Percentiles rank a stretch among this genome's conserved stretches.
Conservation (phyloP, 1,140 invertebrate genomes). For the Delia radicum region DNA sequence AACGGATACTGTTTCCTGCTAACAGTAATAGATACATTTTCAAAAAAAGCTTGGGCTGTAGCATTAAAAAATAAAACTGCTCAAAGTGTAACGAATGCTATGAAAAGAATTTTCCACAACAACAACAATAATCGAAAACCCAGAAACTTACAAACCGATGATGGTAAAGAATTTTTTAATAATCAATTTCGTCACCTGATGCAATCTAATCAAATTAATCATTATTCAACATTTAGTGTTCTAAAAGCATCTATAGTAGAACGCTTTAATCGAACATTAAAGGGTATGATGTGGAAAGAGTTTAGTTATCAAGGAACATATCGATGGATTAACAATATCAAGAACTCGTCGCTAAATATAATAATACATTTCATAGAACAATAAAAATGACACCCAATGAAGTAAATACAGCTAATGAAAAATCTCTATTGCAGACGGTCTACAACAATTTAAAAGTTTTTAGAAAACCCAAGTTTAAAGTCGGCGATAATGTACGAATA, state of each 20-base stretch:
- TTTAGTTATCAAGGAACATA: slow-evolving; percentile 46
- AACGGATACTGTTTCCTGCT: slow-evolving; percentile 55
- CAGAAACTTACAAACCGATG: slow-evolving; percentile 46
- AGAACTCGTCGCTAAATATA: slow-evolving; percentile 53
- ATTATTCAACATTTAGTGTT: slow-evolving; percentile 55
- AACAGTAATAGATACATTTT: slow-evolving; percentile 57
- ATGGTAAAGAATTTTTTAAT: slow-evolving; percentile 49
- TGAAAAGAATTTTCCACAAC: slow-evolving; percentile 27
- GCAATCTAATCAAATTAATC: slow-evolving; percentile 49
- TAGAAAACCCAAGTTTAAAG: slow-evolving; percentile 29
- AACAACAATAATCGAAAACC: slow-evolving; percentile 36
- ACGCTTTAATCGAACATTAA: slow-evolving; percentile 55
- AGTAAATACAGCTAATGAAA: slow-evolving; percentile 33
- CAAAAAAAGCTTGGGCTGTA: slow-evolving; percentile 56
- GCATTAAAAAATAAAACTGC: slow-evolving; percentile 57
- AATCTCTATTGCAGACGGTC: slow-evolving; percentile 33
- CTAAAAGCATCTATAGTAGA: slow-evolving; percentile 56
- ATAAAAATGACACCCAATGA: slow-evolving; percentile 52
- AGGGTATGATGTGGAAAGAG: slow-evolving; percentile 55
- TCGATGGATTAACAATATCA: slow-evolving; percentile 52
- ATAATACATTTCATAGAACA: slow-evolving; percentile 55
- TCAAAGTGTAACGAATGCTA: slow-evolving; percentile 34
- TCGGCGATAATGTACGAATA: slow-evolving; percentile 45
- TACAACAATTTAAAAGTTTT: slow-evolving; percentile 40
- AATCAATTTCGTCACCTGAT: slow-evolving; percentile 40